Evolutionary conservation across 1,140 invertebrate species (phyloP), one percentile per base, ranked within the genome.

Genomic region (Polypedilum vanderplanki): DNA sequence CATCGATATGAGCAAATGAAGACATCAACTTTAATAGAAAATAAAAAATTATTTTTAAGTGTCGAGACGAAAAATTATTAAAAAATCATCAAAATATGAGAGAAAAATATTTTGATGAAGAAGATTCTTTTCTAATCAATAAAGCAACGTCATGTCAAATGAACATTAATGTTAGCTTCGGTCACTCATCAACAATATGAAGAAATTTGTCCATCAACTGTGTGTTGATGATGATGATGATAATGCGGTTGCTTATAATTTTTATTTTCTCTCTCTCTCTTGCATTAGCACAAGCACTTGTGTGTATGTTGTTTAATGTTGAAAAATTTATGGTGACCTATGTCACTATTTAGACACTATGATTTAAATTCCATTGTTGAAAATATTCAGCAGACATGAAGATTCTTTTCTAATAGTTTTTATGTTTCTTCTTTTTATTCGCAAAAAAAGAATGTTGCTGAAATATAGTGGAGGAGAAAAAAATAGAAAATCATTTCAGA

Each of bases 321-420:
- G 10, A 15, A 57, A 57, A 33, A 33, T 33, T 33, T 5, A 33
- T 57, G 46, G 46, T 12, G 46, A 57, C 46, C 46, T 57, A 57
- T 57, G 46, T 57, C 46, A 57, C 46, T 57, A 57, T 57, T 33
- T 57, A 57, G 46, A 57, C 46, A 57, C n/a, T n/a, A 57, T 57
- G 46, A 57, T 57, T 57, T 57, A n/a, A 57, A 57, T 57, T 57
- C n/a, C n/a, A 57, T 57, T 57, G 46, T 57, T 57, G 12, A 15
- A 57, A 57, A 57, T 57, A 4, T 57, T 57, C 12, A 12, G n/a
- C 12, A 57, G 24, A 33, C 24, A 33, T 33, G 46, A 57, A n/a
- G 46, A 12, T 57, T 57, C 46, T 57, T 33, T 33, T 33, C 5
- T 57, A 57, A 57, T 57, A 57, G 46, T 57, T 57, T 57, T 57